These are phyloP conservation scores for Simalia tracyae DNA, from an alignment of 2,797 vertebrate species.

Conservation along the genomic window DNA sequence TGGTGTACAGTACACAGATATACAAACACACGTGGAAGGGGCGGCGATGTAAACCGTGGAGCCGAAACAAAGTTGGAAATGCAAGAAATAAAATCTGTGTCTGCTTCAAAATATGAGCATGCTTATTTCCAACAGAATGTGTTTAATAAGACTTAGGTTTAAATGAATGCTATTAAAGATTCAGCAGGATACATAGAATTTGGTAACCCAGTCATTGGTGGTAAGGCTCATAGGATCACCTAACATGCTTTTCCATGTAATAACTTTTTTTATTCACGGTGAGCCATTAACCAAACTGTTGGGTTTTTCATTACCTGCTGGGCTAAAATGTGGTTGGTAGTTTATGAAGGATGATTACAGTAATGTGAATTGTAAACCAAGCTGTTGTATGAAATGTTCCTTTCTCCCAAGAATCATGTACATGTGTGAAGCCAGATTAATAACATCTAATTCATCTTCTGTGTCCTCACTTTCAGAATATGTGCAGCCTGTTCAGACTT, in stretches of 20 bases:
- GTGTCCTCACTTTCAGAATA: neutral
- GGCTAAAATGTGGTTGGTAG: neutral
- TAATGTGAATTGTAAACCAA: neutral
- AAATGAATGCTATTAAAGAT: neutral
- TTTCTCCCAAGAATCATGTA: neutral
- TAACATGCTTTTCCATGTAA: neutral
- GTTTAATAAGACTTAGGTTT: neutral
- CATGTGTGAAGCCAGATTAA: neutral
- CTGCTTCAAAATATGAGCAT: neutral
- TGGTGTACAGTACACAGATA: neutral
- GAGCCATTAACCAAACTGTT: neutral
- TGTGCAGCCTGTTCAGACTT: neutral
- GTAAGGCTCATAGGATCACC: neutral
- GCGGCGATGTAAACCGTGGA: neutral
- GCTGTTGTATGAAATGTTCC: neutral
- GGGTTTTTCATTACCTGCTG: neutral
- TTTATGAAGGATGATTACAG: neutral
- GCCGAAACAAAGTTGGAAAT: neutral
- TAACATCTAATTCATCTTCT: neutral
- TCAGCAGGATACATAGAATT: neutral
- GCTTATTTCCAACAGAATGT: neutral
- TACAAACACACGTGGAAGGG: neutral
- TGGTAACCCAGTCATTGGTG: neutral
- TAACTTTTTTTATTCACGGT: neutral
- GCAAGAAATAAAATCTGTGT: neutral